Evolutionary conservation across 2,113 vertebrate genomes (phyloP).

Genomic region (Sebastes schlegelii): DNA sequence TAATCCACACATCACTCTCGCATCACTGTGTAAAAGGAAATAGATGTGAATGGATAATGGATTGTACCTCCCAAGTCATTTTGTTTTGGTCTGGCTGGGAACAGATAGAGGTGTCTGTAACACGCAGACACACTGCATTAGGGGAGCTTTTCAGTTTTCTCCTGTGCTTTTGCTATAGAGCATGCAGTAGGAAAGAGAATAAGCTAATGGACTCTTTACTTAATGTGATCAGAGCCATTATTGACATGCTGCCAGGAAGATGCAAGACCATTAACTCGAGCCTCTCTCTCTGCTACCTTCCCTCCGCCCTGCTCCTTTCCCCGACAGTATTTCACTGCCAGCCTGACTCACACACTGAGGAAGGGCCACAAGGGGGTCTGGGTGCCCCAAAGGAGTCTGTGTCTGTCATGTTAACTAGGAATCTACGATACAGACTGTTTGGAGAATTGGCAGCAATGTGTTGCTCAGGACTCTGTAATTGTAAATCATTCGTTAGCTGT

Average conservation of each 20-base stretch:
- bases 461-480: conserved; percentile 22
- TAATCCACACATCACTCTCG: conserved; percentile 37
- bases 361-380: conserved; percentile 56
- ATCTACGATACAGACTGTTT: conserved; percentile 42
- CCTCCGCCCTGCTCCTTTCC: conserved; percentile 59
- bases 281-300: conserved; percentile 75
- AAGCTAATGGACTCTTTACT: conserved; percentile 98
- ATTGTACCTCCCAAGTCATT: conserved; percentile 52
- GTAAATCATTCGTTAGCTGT: conserved; percentile 21
- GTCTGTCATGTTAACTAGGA: conserved; percentile 70
- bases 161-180: conserved; percentile 84
- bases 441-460: conserved; percentile 36
- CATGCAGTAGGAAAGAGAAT: conserved; percentile 88
- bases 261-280: conserved; percentile 96
- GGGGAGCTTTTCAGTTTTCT: conserved; percentile 80
- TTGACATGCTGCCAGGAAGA: conserved; percentile 99
- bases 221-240: conserved; percentile 99
- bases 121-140: conserved; percentile 74
- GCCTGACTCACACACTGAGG: conserved; percentile 40
- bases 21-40: conserved; percentile 40
- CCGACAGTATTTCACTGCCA: conserved; percentile 66
- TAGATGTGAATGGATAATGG: conserved; percentile 51
- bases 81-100: conserved; percentile 60
- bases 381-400: conserved; percentile 59
- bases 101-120: conserved; percentile 73